phyloP scores from a whole-genome alignment of 2,113 vertebrate genomes.

The Trichomycterus rosablanca region DNA sequence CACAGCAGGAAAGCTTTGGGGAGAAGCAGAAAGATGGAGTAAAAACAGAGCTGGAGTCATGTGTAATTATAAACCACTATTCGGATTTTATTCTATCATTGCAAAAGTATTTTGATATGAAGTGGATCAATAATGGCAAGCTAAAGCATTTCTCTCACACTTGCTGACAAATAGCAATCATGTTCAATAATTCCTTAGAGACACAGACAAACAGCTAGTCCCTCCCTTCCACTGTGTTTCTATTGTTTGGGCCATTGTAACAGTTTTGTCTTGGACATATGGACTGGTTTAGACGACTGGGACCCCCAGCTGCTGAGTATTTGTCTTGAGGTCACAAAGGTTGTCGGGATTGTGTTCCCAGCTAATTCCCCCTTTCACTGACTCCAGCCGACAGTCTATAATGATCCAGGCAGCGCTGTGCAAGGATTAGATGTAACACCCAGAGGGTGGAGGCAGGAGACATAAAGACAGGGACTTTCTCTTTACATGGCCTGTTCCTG shows the following conservation, averaged over 20 bases:
- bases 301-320: conserved; percentile 68
- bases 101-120: no score
- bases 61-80: no score
- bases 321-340: conserved; percentile 68
- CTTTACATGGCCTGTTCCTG: conserved; percentile 16
- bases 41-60: conserved; percentile 41
- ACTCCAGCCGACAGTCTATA: conserved; percentile 74
- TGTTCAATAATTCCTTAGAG: conserved; percentile 42
- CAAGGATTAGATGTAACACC: conserved; percentile 67
- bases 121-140: no score
- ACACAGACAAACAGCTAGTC: conserved; percentile 42
- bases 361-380: conserved; percentile 74
- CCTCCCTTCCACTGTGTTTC: conserved; percentile 65
- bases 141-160: no score
- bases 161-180: conserved; percentile 7
- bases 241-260: conserved; percentile 68
- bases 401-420: conserved; percentile 66
- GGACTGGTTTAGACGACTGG: conserved; percentile 66
- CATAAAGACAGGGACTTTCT: conserved; percentile 22
- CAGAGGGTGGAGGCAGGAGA: conserved; percentile 48
- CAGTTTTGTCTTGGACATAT: conserved; percentile 74
- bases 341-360: conserved; percentile 71
- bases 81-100: no score
- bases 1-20: conserved; percentile 57
- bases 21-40: no score